Evolutionary conservation across 2,888 invertebrate genomes (phyloP).

Genomic region (Pachycephus smyrnensis): DNA sequence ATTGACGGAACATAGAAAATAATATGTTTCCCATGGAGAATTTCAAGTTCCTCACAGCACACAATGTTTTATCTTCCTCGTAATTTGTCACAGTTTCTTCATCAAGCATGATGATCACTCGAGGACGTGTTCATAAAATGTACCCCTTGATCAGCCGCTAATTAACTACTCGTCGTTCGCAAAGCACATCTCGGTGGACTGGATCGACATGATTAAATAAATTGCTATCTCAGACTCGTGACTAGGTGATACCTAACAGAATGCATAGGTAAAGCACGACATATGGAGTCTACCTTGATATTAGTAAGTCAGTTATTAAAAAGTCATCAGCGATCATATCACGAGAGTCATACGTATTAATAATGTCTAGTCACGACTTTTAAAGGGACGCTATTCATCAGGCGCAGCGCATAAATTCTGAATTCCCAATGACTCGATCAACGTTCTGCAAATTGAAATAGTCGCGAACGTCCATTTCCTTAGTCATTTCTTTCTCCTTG

Average conservation of each 20-base stretch:
- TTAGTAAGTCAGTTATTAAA: conserved; percentile 28
- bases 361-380: neutral
- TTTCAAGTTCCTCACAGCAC: neutral
- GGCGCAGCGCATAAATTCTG: neutral
- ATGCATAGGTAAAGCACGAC: neutral
- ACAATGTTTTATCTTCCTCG: neutral
- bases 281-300: conserved; percentile 12
- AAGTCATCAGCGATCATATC: neutral
- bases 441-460: neutral
- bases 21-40: neutral
- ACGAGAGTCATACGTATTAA: neutral
- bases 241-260: neutral
- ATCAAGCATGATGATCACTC: neutral
- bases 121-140: neutral
- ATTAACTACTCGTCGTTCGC: neutral
- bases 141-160: neutral
- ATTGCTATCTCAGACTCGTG: neutral
- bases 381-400: neutral
- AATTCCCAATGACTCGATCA: neutral
- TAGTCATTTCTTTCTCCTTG: neutral
- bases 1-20: neutral
- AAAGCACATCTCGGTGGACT: neutral
- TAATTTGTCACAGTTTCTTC: neutral
- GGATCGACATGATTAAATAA: neutral
- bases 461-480: neutral